These are phyloP conservation scores for Balanococcus diminutus DNA, from an alignment of 2,888 invertebrate species.

Conservation along the genomic window DNA sequence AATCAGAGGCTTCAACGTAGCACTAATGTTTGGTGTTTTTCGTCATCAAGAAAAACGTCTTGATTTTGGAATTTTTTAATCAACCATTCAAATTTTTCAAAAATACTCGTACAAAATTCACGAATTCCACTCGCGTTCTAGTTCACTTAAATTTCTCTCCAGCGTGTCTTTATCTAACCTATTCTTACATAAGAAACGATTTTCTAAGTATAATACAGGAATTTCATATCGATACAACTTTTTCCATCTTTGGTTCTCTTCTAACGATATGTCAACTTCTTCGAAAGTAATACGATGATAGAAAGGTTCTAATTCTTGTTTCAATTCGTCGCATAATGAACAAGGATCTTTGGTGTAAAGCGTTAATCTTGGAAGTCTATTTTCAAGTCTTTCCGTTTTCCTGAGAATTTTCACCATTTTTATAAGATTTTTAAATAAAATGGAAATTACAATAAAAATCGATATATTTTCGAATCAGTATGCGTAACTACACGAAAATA, in stretches of 20 bases:
- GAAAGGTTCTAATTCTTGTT: slow-evolving; percentile 69
- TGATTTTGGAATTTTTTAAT: no score
- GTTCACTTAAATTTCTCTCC: slow-evolving; percentile 64
- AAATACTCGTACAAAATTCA: no score
- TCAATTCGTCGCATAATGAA: slow-evolving; percentile 79
- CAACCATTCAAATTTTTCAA: no score
- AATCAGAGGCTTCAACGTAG: no score
- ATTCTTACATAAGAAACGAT: slow-evolving; percentile 80
- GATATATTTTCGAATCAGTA: slow-evolving; percentile 3
- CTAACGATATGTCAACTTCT: slow-evolving; percentile 77
- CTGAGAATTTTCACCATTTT: neutral
- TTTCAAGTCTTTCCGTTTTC: slow-evolving; percentile 33
- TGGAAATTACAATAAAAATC: neutral
- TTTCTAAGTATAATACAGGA: slow-evolving; percentile 85
- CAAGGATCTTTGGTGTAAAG: slow-evolving; percentile 84
- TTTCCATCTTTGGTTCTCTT: slow-evolving; percentile 75
- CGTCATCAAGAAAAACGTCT: no score
- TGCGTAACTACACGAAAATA: neutral
- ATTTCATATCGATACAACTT: slow-evolving; percentile 81
- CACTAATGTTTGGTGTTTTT: no score
- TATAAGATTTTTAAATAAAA: neutral
- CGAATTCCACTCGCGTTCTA: slow-evolving; percentile 60
- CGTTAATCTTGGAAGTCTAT: slow-evolving; percentile 69
- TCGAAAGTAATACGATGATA: slow-evolving; percentile 69
- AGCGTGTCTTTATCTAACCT: slow-evolving; percentile 69